A percentile compares a stretch with the other conserved stretches of the same genome.
Evolutionary conservation across 2,888 invertebrate genomes (phyloP).

Genomic region (Dione juno): DNA sequence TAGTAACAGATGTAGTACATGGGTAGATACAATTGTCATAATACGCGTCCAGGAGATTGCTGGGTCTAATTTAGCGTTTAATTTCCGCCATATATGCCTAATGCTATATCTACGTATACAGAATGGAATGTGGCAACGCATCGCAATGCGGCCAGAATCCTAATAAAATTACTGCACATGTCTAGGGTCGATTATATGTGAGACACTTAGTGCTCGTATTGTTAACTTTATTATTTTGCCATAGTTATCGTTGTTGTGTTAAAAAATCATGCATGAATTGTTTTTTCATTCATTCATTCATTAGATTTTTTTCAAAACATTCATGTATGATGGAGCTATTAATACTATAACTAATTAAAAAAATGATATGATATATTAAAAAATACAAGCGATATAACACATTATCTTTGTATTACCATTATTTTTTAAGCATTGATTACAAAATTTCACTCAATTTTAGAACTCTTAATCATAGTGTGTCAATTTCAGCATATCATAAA

Average conservation of each 20-base stretch:
- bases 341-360: too few species aligned
- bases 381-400: too few species aligned
- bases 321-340: too few species aligned
- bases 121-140: constrained; percentile 41
- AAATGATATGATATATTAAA: too few species aligned
- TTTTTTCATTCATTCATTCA: too few species aligned
- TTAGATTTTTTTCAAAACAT: too few species aligned
- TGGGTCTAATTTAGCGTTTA: constrained; percentile 58
- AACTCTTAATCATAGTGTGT: too few species aligned
- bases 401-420: too few species aligned
- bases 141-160: constrained; percentile 40
- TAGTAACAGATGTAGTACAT: constrained; percentile 11
- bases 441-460: too few species aligned
- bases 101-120: constrained; percentile 28
- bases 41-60: constrained; percentile 43
- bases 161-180: constrained; percentile 41
- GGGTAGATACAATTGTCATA: constrained; percentile 26
- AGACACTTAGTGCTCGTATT: constrained; percentile 2
- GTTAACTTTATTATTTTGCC: neutral
- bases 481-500: too few species aligned
- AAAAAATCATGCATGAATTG: too few species aligned
- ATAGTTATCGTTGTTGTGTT: neutral
- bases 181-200: constrained; percentile 23
- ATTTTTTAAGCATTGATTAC: too few species aligned
- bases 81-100: constrained; percentile 50